Evolutionary conservation across 92 coral and sea anemone genomes (phyloP).

Genomic region (Paragorgia papillata): DNA sequence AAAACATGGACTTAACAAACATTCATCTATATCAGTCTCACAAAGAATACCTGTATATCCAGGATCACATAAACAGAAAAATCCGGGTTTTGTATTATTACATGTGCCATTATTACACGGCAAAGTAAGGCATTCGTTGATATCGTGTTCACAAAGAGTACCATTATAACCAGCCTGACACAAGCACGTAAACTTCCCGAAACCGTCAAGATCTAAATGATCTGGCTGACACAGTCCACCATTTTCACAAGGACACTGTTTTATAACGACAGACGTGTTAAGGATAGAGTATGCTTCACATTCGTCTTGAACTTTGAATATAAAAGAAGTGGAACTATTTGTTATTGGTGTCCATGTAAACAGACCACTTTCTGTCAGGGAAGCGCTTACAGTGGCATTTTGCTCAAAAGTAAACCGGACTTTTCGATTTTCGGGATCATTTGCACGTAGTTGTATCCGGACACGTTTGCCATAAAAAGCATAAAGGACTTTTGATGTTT

Average conservation of each 20-base stretch:
- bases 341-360: slow-evolving; percentile 51
- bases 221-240: slow-evolving; percentile 58
- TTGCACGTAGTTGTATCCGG: slow-evolving; percentile 41
- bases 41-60: slow-evolving; percentile 52
- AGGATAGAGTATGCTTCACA: slow-evolving; percentile 45
- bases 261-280: slow-evolving; percentile 46
- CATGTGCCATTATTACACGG: slow-evolving; percentile 63
- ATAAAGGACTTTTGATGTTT: slow-evolving; percentile 28
- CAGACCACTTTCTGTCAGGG: slow-evolving; percentile 15
- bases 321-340: slow-evolving; percentile 21
- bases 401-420: slow-evolving; percentile 37
- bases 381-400: slow-evolving; percentile 36
- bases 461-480: slow-evolving; percentile 47
- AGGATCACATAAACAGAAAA: slow-evolving; percentile 33
- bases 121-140: slow-evolving; percentile 56
- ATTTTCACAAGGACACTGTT: slow-evolving; percentile 57
- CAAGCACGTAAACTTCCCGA: slow-evolving; percentile 49
- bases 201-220: slow-evolving; percentile 45
- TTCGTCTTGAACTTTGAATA: slow-evolving; percentile 59
- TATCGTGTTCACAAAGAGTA: slow-evolving; percentile 49
- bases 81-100: slow-evolving; percentile 36
- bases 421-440: slow-evolving; percentile 62
- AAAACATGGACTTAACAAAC: slow-evolving; percentile 19
- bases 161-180: slow-evolving; percentile 60
- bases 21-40: slow-evolving; percentile 35